A percentile compares a stretch with the other conserved stretches of the same genome.
phyloP scores from a whole-genome alignment of 2,113 vertebrate genomes.

The Callithrix jacchus region DNA sequence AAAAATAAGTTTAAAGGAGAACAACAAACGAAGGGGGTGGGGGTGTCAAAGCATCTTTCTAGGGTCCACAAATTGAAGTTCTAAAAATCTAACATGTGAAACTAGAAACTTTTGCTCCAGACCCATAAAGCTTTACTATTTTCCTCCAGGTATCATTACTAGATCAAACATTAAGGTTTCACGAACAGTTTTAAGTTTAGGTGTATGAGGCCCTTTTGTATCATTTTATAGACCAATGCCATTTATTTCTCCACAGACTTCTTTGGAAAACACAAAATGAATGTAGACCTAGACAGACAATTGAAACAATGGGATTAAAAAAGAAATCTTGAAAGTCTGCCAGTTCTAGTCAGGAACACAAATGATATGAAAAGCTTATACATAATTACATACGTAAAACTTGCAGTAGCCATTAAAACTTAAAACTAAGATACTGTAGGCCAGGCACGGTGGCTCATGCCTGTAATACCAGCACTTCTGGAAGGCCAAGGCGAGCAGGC shows the following conservation, averaged over 20 bases:
- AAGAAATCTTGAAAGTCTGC: conserved; percentile 1
- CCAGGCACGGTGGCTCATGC: too few relatives aligned
- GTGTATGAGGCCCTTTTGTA: background rate
- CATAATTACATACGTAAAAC: conserved; percentile 27
- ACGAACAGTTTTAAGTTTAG: background rate
- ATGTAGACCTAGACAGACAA: background rate
- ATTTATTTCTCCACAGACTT: conserved; percentile 20
- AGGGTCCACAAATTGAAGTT: background rate
- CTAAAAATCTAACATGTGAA: background rate
- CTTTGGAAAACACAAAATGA: conserved; percentile 26
- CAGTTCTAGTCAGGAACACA: conserved; percentile 15
- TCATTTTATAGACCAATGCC: background rate
- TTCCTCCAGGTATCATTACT: background rate
- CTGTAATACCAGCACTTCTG: too few relatives aligned
- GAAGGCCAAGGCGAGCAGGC: too few relatives aligned
- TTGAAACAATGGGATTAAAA: background rate
- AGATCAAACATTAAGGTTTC: conserved; percentile 12
- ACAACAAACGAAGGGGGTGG: background rate
- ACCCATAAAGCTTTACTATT: background rate
- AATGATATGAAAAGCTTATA: background rate
- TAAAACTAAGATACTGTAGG: background rate
- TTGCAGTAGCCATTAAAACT: conserved; percentile 5
- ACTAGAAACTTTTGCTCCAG: background rate
- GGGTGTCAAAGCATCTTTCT: background rate
- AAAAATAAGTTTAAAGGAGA: background rate